Evolutionary conservation across 2,113 vertebrate genomes (phyloP).

Genomic region (Callorhinus ursinus): DNA sequence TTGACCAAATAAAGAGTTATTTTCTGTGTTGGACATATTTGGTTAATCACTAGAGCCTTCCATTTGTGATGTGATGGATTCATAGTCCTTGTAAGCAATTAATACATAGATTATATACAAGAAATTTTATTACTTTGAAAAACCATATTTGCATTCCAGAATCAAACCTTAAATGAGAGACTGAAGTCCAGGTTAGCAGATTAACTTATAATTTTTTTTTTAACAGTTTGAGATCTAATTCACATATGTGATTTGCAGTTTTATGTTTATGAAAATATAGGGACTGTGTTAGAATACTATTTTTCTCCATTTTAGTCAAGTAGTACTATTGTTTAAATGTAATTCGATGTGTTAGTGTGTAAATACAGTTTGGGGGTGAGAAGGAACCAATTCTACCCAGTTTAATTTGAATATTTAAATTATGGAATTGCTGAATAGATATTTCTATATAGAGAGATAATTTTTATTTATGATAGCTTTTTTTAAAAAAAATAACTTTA

Average conservation of each 20-base stretch:
- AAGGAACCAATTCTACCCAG: conserved; percentile 43
- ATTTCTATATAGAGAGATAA: conserved; percentile 74
- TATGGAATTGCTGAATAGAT: conserved; percentile 71
- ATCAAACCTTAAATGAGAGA: conserved; percentile 66
- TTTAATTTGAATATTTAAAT: conserved; percentile 75
- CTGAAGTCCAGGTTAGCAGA: conserved; percentile 61
- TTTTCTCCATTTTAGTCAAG: conserved; percentile 40
- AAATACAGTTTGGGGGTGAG: conserved; percentile 61
- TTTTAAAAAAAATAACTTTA: conserved; percentile 65
- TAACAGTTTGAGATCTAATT: not conserved
- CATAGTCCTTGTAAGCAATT: conserved; percentile 7
- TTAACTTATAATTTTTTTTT: conserved; percentile 10
- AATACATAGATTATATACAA: not conserved
- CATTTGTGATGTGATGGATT: conserved; percentile 32
- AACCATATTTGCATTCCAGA: conserved; percentile 51
- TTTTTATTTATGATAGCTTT: conserved; percentile 76
- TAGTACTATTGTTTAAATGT: conserved; percentile 54
- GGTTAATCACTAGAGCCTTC: conserved; percentile 36
- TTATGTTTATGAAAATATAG: conserved; percentile 50
- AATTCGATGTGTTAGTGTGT: conserved; percentile 42
- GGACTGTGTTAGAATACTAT: conserved; percentile 18
- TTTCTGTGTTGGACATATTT: conserved; percentile 62
- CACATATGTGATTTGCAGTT: conserved; percentile 7
- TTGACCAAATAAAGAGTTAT: conserved; percentile 53
- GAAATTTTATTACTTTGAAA: conserved; percentile 52